Evolutionary conservation across 2,113 vertebrate species (phyloP).

Genomic region (Neolamprologus brichardi): DNA sequence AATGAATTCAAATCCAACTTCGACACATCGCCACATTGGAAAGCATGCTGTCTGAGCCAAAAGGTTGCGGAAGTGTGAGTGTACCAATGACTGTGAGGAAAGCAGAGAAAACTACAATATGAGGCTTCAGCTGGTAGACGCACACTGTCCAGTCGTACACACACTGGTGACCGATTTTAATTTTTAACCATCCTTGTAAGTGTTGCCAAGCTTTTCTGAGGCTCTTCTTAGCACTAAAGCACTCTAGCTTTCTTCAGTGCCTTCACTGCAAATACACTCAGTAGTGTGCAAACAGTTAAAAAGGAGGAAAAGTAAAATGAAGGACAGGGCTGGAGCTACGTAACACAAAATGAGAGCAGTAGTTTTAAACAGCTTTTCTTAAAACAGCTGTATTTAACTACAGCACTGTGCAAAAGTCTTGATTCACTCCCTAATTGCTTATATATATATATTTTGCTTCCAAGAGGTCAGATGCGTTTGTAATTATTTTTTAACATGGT

Average conservation of each 20-base stretch:
- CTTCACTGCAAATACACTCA: background rate
- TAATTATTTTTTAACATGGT: background rate
- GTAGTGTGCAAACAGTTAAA: background rate
- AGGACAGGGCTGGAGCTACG: background rate
- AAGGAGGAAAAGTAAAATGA: fast-evolving
- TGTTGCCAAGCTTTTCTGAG: background rate
- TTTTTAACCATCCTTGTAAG: background rate
- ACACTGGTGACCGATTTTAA: background rate
- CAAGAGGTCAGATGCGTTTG: background rate
- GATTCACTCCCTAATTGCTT: background rate
- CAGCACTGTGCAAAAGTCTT: background rate
- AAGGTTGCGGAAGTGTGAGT: background rate
- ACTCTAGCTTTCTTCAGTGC: background rate
- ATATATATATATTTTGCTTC: background rate
- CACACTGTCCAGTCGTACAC: background rate
- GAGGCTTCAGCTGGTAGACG: background rate
- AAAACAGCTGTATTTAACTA: background rate
- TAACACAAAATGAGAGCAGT: background rate
- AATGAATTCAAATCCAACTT: background rate
- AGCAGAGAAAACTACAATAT: background rate
- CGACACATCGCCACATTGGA: background rate
- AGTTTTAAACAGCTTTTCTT: background rate
- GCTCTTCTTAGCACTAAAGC: background rate
- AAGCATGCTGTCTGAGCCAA: background rate
- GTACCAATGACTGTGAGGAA: background rate